Conservation (phyloP, 2,888 invertebrate species). For the Proisotoma minuta region DNA sequence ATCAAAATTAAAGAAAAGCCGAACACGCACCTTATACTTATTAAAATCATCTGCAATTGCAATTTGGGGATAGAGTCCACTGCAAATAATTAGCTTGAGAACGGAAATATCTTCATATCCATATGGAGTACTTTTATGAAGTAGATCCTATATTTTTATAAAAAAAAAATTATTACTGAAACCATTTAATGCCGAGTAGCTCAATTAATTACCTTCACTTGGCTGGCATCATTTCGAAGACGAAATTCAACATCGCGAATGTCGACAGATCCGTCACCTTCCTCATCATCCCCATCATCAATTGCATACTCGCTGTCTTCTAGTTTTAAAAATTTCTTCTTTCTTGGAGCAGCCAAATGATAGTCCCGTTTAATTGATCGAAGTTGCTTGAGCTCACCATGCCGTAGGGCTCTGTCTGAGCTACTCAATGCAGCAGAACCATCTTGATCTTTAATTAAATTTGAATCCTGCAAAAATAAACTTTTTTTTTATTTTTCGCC, state of each 20-base stretch:
- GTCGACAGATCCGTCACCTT: slow-evolving; percentile 59
- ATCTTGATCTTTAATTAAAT: slow-evolving; percentile 39
- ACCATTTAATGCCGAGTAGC: neutral
- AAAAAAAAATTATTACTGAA: neutral
- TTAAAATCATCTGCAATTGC: slow-evolving; percentile 93
- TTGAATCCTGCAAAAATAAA: slow-evolving; percentile 32
- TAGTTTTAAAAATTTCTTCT: slow-evolving; percentile 67
- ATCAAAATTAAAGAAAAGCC: neutral
- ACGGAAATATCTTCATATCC: slow-evolving; percentile 65
- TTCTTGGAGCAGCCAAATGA: slow-evolving; percentile 65
- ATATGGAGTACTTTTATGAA: slow-evolving; percentile 61
- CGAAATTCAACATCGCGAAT: slow-evolving; percentile 83
- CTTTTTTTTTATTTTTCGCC: neutral
- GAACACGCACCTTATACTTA: slow-evolving; percentile 44
- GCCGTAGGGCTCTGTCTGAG: slow-evolving; percentile 71
- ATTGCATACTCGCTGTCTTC: slow-evolving; percentile 59
- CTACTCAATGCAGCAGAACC: slow-evolving; percentile 54
- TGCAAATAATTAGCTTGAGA: slow-evolving; percentile 75
- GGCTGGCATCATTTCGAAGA: slow-evolving; percentile 67
- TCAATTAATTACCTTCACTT: slow-evolving; percentile 59
- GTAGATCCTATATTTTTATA: slow-evolving; percentile 52
- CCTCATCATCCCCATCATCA: slow-evolving; percentile 59
- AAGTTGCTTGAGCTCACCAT: slow-evolving; percentile 84
- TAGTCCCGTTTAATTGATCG: slow-evolving; percentile 71
- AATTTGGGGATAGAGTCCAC: slow-evolving; percentile 92